phyloP scores from a whole-genome alignment of 2,888 invertebrate genomes.

The Melanotus villosus region DNA sequence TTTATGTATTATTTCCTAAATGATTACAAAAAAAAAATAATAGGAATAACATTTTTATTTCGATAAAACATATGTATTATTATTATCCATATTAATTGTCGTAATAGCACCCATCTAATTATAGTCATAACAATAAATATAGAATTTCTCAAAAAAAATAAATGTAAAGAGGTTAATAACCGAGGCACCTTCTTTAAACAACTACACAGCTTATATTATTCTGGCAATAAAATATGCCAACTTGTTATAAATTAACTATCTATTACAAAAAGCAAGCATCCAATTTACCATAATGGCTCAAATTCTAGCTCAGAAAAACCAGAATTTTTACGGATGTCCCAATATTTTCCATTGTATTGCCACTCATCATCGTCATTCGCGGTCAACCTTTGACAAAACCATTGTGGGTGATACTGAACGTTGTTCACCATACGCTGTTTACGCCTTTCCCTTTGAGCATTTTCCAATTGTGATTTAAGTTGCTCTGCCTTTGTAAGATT shows the following conservation, averaged over 20 bases:
- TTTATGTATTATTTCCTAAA: too few relatives aligned
- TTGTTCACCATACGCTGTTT: constrained; percentile 74
- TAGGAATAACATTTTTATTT: too few relatives aligned
- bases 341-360: constrained; percentile 83
- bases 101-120: too few relatives aligned
- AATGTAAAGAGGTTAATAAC: constrained; percentile 14
- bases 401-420: constrained; percentile 69
- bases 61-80: too few relatives aligned
- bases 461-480: constrained; percentile 80
- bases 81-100: too few relatives aligned
- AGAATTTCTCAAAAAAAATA: too few relatives aligned
- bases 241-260: too few relatives aligned
- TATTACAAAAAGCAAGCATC: neutral
- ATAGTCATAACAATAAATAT: too few relatives aligned
- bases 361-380: constrained; percentile 76
- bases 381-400: constrained; percentile 71
- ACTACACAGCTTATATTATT: too few relatives aligned
- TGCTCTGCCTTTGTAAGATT: constrained; percentile 80
- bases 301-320: constrained; percentile 74
- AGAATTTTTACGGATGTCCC: constrained; percentile 78
- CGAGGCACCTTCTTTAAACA: constrained; percentile 29
- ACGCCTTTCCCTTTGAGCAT: constrained; percentile 80
- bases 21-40: too few relatives aligned
- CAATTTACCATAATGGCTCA: constrained; percentile 77
- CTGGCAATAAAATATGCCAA: too few relatives aligned